Conservation (phyloP, 1,140 invertebrate genomes). For the Colletes gigas region DNA sequence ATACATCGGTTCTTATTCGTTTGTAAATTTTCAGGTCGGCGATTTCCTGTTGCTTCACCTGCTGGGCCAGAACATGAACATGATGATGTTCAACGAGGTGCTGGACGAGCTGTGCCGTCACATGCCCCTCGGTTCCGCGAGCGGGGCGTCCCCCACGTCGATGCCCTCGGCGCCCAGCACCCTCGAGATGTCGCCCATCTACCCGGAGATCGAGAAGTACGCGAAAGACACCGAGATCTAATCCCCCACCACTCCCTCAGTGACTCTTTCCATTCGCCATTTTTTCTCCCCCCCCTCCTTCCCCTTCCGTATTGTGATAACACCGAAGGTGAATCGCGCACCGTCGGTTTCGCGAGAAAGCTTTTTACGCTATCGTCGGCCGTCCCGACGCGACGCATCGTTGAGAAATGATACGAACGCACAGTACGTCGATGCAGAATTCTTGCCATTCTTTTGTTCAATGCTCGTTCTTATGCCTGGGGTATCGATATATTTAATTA, state of each 20-base stretch:
- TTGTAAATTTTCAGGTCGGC: slow-evolving; percentile 84
- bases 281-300: slow-evolving; percentile 11
- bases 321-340: slow-evolving; percentile 46
- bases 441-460: background rate
- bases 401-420: background rate
- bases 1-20: background rate
- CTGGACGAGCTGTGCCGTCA: slow-evolving; percentile 84
- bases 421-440: background rate
- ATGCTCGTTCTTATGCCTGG: background rate
- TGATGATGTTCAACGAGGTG: slow-evolving; percentile 89
- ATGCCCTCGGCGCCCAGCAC: slow-evolving; percentile 91
- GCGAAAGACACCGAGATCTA: slow-evolving; percentile 91
- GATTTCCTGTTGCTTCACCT: slow-evolving; percentile 92
- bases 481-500: background rate
- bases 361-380: slow-evolving; percentile 55
- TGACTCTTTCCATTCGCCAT: background rate
- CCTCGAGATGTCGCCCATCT: slow-evolving; percentile 91
- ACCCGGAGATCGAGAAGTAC: slow-evolving; percentile 88
- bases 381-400: background rate
- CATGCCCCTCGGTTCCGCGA: slow-evolving; percentile 86
- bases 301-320: slow-evolving; percentile 72
- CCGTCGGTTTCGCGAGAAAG: slow-evolving; percentile 37
- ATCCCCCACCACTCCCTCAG: slow-evolving; percentile 60
- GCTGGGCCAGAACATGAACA: slow-evolving; percentile 92
- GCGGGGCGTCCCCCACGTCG: slow-evolving; percentile 88